These are phyloP conservation scores for Meteorus colon DNA, from an alignment of 2,888 invertebrate species.

Conservation along the genomic window DNA sequence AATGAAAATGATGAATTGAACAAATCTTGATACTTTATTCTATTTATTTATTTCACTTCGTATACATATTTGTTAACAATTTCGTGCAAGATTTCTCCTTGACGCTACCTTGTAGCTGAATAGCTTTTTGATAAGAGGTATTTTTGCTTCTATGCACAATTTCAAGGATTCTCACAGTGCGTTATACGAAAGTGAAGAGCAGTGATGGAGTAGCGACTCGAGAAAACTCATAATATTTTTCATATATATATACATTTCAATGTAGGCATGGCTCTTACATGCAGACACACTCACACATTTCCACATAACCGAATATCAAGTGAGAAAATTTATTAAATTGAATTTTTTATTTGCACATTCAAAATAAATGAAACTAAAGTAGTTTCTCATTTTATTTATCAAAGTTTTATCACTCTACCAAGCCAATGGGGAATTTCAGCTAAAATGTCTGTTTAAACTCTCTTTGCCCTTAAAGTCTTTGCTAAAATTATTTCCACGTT, in stretches of 20 bases:
- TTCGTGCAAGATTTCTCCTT: neutral
- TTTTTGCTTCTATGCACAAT: neutral
- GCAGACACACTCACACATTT: neutral
- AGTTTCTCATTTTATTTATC: conserved; percentile 12
- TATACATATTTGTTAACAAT: neutral
- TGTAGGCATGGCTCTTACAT: neutral
- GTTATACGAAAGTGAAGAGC: neutral
- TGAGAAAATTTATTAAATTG: conserved; percentile 10
- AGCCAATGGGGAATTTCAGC: conserved; percentile 10
- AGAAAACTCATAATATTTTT: conserved; percentile 14
- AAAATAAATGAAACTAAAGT: neutral
- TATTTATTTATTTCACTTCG: conserved; percentile 2
- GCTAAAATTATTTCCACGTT: conserved; percentile 21
- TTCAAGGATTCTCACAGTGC: neutral
- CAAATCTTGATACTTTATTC: neutral
- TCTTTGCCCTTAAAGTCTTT: neutral
- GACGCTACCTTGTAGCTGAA: neutral
- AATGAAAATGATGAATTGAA: neutral
- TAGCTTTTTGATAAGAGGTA: conserved; percentile 13
- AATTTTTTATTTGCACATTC: conserved; percentile 11
- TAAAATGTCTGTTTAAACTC: conserved; percentile 6
- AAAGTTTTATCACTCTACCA: conserved; percentile 2
- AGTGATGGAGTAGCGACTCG: conserved; percentile 11
- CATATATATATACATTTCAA: neutral
- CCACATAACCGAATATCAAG: neutral